Conservation (phyloP, 2,797 vertebrate species). For the Eulemur mongoz region DNA sequence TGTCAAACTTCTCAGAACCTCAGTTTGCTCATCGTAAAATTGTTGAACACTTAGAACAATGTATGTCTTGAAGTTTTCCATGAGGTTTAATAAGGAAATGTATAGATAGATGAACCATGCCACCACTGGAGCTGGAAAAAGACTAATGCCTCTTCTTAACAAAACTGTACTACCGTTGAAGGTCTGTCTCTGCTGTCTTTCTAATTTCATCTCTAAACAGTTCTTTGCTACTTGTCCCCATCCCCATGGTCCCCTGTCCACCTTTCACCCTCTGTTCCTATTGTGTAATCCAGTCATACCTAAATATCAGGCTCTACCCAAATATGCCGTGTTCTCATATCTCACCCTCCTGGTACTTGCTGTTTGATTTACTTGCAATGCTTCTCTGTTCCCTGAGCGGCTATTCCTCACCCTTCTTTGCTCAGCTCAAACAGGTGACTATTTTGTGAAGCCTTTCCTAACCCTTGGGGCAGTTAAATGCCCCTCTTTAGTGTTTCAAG, state of each 20-base stretch:
- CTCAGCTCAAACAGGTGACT: neutral
- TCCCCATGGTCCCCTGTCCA: accelerated
- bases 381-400: neutral
- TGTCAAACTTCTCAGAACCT: neutral
- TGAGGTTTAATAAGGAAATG: neutral
- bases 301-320: neutral
- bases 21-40: neutral
- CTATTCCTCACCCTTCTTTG: neutral
- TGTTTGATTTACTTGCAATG: neutral
- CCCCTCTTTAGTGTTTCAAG: neutral
- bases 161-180: neutral
- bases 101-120: neutral
- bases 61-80: neutral
- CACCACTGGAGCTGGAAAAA: neutral
- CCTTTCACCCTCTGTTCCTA: neutral
- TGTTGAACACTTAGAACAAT: neutral
- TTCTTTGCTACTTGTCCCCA: neutral
- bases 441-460: neutral
- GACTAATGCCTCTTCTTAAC: neutral
- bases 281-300: too few relatives aligned
- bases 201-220: neutral
- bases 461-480: neutral
- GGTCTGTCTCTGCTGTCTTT: neutral
- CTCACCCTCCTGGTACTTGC: neutral
- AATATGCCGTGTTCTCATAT: neutral